Evolutionary conservation across 2,888 invertebrate species (phyloP).

Genomic region (Ophion obscuratus): DNA sequence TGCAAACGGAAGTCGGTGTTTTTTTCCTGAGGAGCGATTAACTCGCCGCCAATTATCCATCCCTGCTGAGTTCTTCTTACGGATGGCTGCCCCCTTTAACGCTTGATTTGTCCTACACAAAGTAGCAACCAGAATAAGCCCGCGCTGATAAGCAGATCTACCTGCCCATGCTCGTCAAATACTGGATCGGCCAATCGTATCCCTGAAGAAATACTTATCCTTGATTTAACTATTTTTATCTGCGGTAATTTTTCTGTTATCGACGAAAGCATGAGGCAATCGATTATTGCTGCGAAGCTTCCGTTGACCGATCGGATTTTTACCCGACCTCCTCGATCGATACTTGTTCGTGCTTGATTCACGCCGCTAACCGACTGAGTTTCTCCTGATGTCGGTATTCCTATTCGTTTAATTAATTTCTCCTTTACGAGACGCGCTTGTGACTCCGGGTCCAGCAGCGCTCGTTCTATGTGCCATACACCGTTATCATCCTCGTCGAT

Average conservation of each 20-base stretch:
- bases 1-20: neutral
- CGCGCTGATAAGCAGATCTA: conserved; percentile 52
- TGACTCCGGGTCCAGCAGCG: conserved; percentile 59
- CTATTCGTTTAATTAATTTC: conserved; percentile 23
- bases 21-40: neutral
- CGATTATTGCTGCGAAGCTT: too few species aligned
- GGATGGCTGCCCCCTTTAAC: conserved; percentile 21
- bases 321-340: neutral
- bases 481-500: conserved; percentile 28
- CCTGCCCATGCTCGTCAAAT: conserved; percentile 41
- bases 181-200: conserved; percentile 44
- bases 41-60: conserved; percentile 53
- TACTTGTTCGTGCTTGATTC: conserved; percentile 21
- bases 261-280: too few species aligned
- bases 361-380: conserved; percentile 35
- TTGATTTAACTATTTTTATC: too few species aligned
- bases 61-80: conserved; percentile 51
- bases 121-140: conserved; percentile 43
- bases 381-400: conserved; percentile 18
- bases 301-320: conserved; percentile 28
- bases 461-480: conserved; percentile 28
- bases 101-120: neutral
- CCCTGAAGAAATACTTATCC: too few species aligned
- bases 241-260: too few species aligned
- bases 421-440: conserved; percentile 57